Evolutionary conservation across 2,888 invertebrate genomes (phyloP), one percentile per base, ranked within the genome.

Genomic region (Agrypnus murinus): DNA sequence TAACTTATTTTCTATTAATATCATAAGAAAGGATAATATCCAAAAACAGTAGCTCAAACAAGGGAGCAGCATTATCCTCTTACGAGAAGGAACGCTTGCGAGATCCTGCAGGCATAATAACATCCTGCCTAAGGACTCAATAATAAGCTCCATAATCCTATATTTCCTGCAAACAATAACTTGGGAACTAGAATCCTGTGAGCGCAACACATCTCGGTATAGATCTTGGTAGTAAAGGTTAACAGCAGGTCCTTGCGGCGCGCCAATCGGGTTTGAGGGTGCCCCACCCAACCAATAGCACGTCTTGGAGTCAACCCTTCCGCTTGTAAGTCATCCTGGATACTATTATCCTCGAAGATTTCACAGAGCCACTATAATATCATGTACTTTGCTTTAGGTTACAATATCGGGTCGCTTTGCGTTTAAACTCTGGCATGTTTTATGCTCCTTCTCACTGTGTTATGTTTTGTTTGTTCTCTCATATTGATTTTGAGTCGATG

Each of bases 241-340:
- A 81, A 81, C 81, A 80, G 81, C 75, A 74, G 83, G 77, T 82
- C 82, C 83, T 83, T 85, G 85, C 80, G 85, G 86, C 82, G 82
- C 83, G 80, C 86, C 86, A 85, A 86, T 86, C 83, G 81, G 84
- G 84, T 84, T 80, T 85, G 82, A 83, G 85, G 84, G 82, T 78
- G 82, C 84, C 85, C 86, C 85, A 81, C 84, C 84, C 81, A 81
- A 84, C 85, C 85, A 85, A 85, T 85, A 81, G 83, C 83, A 82
- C 83, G 83, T 84, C 85, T 85, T 84, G 82, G 79, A 80, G 82
- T 81, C 80, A 84, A 84, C 83, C 84, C 83, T 81, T 83, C 80
- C 78, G 76, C 75, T 75, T 72, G 70, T 75, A 72, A 74, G 64
- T 71, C 65, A 69, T 63, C 65, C 59, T 58, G 66, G 59, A 55